phyloP scores from a whole-genome alignment of 2,113 vertebrate species.

The Tiliqua scincoides region DNA sequence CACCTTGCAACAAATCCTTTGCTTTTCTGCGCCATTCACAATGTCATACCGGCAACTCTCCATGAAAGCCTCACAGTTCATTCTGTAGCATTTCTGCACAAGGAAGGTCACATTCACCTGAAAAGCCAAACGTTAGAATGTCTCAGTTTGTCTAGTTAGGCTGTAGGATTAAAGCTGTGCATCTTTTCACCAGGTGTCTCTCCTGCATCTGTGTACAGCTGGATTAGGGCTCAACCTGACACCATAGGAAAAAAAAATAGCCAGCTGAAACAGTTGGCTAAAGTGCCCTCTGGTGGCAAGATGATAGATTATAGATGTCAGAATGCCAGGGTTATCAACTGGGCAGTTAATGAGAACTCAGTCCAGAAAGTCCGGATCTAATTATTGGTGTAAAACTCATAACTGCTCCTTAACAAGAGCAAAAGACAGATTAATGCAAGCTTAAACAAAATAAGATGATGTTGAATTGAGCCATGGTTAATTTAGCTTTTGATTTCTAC shows the following conservation, averaged over 20 bases:
- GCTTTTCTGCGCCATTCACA: constrained; percentile 41
- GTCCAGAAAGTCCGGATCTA: neutral
- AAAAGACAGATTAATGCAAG: neutral
- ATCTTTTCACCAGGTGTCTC: neutral
- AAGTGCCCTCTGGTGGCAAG: neutral
- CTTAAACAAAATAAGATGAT: constrained; percentile 53
- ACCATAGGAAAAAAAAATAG: neutral
- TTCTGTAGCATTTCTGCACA: constrained; percentile 81
- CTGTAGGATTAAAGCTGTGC: neutral
- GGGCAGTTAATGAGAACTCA: no score
- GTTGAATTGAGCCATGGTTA: constrained; percentile 80
- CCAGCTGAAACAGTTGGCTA: neutral
- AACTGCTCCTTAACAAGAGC: neutral
- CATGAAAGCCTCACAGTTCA: constrained; percentile 77
- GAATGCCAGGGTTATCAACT: neutral
- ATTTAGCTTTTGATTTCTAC: constrained; percentile 59
- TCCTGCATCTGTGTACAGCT: neutral
- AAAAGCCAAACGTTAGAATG: neutral
- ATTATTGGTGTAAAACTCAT: neutral
- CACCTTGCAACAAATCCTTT: constrained; percentile 72
- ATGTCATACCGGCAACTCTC: constrained; percentile 50
- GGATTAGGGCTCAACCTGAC: neutral
- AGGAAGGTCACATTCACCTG: constrained; percentile 79
- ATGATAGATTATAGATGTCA: neutral
- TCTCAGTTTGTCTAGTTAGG: neutral